These are phyloP conservation scores for Lucinisca nassula DNA, from an alignment of 2,888 invertebrate genomes.

Conservation along the genomic window DNA sequence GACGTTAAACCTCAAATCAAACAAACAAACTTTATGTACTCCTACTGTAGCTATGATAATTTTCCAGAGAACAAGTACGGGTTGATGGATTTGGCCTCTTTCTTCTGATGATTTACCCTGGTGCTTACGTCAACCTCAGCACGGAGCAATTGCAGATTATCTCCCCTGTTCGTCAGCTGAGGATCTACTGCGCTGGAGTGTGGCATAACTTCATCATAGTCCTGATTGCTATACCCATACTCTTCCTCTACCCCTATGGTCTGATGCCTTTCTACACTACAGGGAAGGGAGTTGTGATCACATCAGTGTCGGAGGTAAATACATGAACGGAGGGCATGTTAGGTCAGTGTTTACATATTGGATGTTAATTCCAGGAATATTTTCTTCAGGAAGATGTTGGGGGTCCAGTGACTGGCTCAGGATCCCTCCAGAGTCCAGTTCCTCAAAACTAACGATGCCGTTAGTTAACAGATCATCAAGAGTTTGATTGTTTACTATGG, in stretches of 20 bases:
- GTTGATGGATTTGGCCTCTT: constrained; percentile 96
- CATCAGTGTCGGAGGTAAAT: constrained; percentile 91
- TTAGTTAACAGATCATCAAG: too few species aligned
- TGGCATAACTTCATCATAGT: constrained; percentile 98
- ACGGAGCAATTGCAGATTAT: constrained; percentile 90
- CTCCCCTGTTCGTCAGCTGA: constrained; percentile 85
- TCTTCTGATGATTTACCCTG: constrained; percentile 94
- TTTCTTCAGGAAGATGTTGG: too few species aligned
- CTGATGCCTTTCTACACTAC: constrained; percentile 86
- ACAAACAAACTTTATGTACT: too few species aligned
- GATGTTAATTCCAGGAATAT: too few species aligned
- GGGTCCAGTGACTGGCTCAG: too few species aligned
- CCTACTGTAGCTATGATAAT: background rate
- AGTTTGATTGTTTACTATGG: too few species aligned
- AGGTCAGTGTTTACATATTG: too few species aligned
- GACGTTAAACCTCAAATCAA: too few species aligned
- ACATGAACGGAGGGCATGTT: too few species aligned
- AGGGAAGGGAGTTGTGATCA: constrained; percentile 93
- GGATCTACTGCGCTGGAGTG: constrained; percentile 90
- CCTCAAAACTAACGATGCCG: too few species aligned
- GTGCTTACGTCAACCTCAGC: constrained; percentile 96
- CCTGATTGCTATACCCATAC: constrained; percentile 91
- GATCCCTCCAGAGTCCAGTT: too few species aligned
- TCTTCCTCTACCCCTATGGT: constrained; percentile 91
- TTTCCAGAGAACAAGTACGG: constrained; percentile 94